Base-by-base conservation (phyloP, 2,797 vertebrate genomes). In the Brotula barbata region DNA sequence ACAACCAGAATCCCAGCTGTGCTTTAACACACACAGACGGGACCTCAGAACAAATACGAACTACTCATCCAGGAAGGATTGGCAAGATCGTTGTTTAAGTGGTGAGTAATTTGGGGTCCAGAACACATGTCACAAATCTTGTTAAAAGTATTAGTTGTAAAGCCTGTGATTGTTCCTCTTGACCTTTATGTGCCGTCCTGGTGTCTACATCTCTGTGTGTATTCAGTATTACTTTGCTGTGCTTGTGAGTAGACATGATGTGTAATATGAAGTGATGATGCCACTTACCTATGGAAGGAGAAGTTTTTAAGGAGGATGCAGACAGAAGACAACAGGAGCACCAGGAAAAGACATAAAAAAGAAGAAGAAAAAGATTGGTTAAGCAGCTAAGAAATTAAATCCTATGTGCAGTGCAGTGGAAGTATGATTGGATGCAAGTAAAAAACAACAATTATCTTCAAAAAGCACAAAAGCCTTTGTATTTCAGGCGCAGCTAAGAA, bases 1-100 rank as follows among this genome's bases (percentile, higher is more conserved):
- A n/a, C 85, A 68, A 64, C 65, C 74, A 73, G 65, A 63, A 83
- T 88, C 86, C 87, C 86, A 88, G 84, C 85, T 88, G 89, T 83
- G 60, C 75, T 89, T 89, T 87, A 92, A 87, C 83, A 90, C 88
- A 90, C 83, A 91, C 78, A 82, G 73, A 75, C 78, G 51, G 64
- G 74, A 73, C 76, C 74, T 80, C 69, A 77, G 75, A 86, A 86
- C 85, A 89, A 91, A 91, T 86, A 92, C 86, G 76, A 88, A 88
- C 85, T 78, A 63, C 80, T 84, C 83, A 78, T 76, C 72, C 73
- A 64, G 20, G 44, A 57, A 82, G 66, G 76, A 82, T 65, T 66
- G 77, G 74, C 71, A 45, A 50, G 46, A 73, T 82, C 63, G 74
- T 75, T 77, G 75, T 81, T 85, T 71, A 78, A 84, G 77, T 71